phyloP scores from a whole-genome alignment of 2,888 invertebrate species.

The Onchidella celtica region DNA sequence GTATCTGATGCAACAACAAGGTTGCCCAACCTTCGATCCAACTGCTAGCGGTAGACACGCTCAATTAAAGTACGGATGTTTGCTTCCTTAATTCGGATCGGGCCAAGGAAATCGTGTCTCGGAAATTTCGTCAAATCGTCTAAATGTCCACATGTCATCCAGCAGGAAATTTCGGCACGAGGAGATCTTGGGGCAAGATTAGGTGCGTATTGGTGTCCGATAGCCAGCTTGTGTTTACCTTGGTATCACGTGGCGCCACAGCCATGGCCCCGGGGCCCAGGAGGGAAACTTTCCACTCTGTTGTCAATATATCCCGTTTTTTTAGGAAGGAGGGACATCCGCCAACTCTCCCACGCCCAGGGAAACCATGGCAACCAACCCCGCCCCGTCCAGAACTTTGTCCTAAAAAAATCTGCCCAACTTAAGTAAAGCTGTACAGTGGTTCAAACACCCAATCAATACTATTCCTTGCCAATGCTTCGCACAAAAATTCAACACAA shows the following conservation, averaged over 20 bases:
- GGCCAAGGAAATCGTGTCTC: neutral
- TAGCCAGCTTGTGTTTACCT: neutral
- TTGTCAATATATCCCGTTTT: neutral
- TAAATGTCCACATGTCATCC: neutral
- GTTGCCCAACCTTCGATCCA: too few species aligned
- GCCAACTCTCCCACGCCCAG: neutral
- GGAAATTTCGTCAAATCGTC: neutral
- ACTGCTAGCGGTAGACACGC: neutral
- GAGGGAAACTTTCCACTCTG: neutral
- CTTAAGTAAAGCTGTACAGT: too few species aligned
- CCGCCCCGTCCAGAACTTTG: neutral
- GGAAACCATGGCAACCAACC: conserved; percentile 6
- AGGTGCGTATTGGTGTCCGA: neutral
- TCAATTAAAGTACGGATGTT: neutral
- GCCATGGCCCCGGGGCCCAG: neutral
- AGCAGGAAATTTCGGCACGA: neutral
- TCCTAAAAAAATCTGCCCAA: neutral
- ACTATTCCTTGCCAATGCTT: too few species aligned
- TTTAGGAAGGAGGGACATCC: neutral
- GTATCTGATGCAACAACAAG: too few species aligned
- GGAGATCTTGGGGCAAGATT: neutral
- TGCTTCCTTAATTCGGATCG: neutral
- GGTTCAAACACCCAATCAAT: too few species aligned
- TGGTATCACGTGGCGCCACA: neutral
- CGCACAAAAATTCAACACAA: too few species aligned